A percentile compares a stretch with the other conserved stretches of the same genome.
phyloP scores from a whole-genome alignment of 2,113 vertebrate species.

The Ranitomeya variabilis region DNA sequence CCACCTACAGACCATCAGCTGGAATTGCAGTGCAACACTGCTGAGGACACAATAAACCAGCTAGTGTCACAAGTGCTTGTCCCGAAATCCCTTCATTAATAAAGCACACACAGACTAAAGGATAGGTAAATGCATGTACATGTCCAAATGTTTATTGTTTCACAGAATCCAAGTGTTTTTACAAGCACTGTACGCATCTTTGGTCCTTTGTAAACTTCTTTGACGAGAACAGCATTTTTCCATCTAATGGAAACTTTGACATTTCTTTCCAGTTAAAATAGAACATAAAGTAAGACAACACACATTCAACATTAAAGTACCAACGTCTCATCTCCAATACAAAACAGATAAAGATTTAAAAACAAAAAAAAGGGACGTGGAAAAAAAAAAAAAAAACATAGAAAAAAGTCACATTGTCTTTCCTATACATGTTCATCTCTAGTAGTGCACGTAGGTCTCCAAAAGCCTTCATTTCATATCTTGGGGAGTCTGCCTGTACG shows the following conservation, averaged over 20 bases:
- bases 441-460: constrained; percentile 39
- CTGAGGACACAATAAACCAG: too few species aligned
- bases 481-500: constrained; percentile 14
- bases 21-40: not conserved
- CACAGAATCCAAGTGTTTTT: constrained; percentile 41
- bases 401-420: constrained; percentile 46
- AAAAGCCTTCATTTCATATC: constrained; percentile 35
- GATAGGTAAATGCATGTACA: not conserved
- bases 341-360: constrained; percentile 5
- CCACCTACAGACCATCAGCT: not conserved
- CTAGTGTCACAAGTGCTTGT: not conserved
- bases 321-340: constrained; percentile 29
- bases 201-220: constrained; percentile 53
- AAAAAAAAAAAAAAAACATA: too few species aligned
- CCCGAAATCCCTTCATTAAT: not conserved
- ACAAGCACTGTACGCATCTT: constrained; percentile 42
- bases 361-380: not conserved
- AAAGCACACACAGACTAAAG: not conserved
- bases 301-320: constrained; percentile 31
- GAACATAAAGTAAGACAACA: constrained; percentile 24
- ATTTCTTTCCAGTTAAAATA: constrained; percentile 48
- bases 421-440: not conserved
- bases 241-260: constrained; percentile 44
- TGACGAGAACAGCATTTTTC: constrained; percentile 23
- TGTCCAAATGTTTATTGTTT: constrained; percentile 49